Base-by-base conservation (phyloP, 2,113 vertebrate genomes). In the Ptilonorhynchus violaceus region DNA sequence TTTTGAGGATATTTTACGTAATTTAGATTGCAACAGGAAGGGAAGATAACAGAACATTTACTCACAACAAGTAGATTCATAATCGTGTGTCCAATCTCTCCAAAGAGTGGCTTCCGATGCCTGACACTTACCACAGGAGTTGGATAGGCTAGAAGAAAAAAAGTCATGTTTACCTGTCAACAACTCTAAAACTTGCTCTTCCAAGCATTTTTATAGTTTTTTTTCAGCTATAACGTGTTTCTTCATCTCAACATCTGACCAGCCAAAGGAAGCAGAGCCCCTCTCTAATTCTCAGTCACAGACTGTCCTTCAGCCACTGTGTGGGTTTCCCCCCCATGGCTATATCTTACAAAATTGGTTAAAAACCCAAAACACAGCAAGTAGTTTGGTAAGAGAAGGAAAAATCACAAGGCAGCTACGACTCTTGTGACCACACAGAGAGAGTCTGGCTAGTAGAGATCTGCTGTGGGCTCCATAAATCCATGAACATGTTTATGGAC, bases 51-150 rank as follows among this genome's bases (percentile, higher is more conserved):
- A 70, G 69, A 94, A 85, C 22, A 87, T 94, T 74, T 97, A 99
- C 99, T 99, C 96, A 99, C 99, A 95, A 99, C 98, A 96, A 99
- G 98, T 12, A 99, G 97, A 72, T 99, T 99, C 99, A 99, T 99
- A 90, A 99, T 98, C 39, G 99, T 99, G 94, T 99, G 98, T 93
- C 99, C 99, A 9, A 98, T 99, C 97, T 99, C 99, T 94, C 98
- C 98, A 37, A 99, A 99, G 74, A 99, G 98, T 20, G 99, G 97
- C 28, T 99, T 98, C 70, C 99, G 97, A 85, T 98, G 98, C 92
- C 99, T 98, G 62, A 99, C 93, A 85, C 99, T 99, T 20, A 97
- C 96, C 80, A 99, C 35, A 23, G 98, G 89, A 47, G 98, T 96
- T 91, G 99, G 99, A 96, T 99, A 99, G 9, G 77, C 99, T 99